phyloP scores from a whole-genome alignment of 2,888 invertebrate genomes.

The Microdon myrmicae region DNA sequence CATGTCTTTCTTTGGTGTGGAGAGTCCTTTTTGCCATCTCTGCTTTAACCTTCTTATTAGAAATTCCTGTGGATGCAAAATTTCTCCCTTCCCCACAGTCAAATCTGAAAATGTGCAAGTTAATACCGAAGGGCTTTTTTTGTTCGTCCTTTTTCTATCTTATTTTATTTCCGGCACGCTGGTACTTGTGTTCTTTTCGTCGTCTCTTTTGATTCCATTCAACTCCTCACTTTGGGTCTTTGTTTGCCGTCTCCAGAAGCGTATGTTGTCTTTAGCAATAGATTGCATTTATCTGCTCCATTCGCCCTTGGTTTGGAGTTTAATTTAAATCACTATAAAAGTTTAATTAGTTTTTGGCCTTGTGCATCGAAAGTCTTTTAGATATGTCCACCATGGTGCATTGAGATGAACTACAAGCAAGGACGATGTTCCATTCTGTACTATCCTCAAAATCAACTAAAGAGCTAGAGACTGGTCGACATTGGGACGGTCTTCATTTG shows the following conservation, averaged over 20 bases:
- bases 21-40: slow-evolving; percentile 7
- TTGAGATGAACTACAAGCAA: slow-evolving; percentile 19
- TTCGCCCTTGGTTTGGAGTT: slow-evolving; percentile 36
- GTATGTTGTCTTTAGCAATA: slow-evolving; percentile 22
- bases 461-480: too few relatives aligned
- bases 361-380: slow-evolving; percentile 22
- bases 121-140: slow-evolving; percentile 50
- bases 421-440: slow-evolving; percentile 5
- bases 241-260: slow-evolving; percentile 6
- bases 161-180: too few relatives aligned
- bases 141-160: too few relatives aligned
- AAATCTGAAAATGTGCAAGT: slow-evolving; percentile 39
- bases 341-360: slow-evolving; percentile 51
- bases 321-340: slow-evolving; percentile 52
- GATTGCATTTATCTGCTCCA: slow-evolving; percentile 34
- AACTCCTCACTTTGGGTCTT: slow-evolving; percentile 8
- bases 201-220: slow-evolving; percentile 25
- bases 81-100: not conserved
- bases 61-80: too few relatives aligned
- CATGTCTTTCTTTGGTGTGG: slow-evolving; percentile 24
- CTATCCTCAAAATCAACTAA: too few relatives aligned
- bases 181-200: slow-evolving; percentile 38
- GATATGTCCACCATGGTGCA: slow-evolving; percentile 8
- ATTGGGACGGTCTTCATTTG: too few relatives aligned
- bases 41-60: too few relatives aligned